Conservation (phyloP, 2,888 invertebrate genomes). For the Allygus modestus region DNA sequence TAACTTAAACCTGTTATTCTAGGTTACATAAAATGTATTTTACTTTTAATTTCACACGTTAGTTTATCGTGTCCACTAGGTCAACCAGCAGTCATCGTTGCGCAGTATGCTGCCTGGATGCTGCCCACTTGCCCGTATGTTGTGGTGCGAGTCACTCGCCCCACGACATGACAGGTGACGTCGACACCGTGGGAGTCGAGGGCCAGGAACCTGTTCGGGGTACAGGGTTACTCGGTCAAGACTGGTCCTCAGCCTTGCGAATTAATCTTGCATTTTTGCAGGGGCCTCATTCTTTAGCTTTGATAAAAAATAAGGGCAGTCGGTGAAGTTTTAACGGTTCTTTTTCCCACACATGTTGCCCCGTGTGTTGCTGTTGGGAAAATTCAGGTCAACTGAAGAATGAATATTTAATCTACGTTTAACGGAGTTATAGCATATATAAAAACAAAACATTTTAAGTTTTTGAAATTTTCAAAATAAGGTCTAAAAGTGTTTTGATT, state of each 20-base stretch:
- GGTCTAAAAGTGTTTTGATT: too few relatives aligned
- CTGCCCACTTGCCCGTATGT: background rate
- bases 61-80: too few relatives aligned
- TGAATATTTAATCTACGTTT: too few relatives aligned
- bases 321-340: constrained; percentile 26
- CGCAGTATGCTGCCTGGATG: too few relatives aligned
- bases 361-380: too few relatives aligned
- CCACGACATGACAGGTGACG: constrained; percentile 20
- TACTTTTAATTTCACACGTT: too few relatives aligned
- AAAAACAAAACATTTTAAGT: too few relatives aligned
- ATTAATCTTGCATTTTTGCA: constrained; percentile 56
- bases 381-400: too few relatives aligned
- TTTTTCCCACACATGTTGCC: constrained; percentile 19
- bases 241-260: constrained; percentile 33
- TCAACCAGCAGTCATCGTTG: background rate
- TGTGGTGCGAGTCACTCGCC: background rate
- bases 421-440: too few relatives aligned
- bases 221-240: constrained; percentile 54
- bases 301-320: constrained; percentile 31
- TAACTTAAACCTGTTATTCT: too few relatives aligned
- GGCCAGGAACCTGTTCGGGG: background rate
- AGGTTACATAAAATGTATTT: too few relatives aligned
- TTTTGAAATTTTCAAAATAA: too few relatives aligned
- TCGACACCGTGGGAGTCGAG: constrained; percentile 54
- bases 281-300: background rate